Evolutionary conservation across 2,797 vertebrate genomes (phyloP).

Genomic region (Catamblyrhynchus diadema): DNA sequence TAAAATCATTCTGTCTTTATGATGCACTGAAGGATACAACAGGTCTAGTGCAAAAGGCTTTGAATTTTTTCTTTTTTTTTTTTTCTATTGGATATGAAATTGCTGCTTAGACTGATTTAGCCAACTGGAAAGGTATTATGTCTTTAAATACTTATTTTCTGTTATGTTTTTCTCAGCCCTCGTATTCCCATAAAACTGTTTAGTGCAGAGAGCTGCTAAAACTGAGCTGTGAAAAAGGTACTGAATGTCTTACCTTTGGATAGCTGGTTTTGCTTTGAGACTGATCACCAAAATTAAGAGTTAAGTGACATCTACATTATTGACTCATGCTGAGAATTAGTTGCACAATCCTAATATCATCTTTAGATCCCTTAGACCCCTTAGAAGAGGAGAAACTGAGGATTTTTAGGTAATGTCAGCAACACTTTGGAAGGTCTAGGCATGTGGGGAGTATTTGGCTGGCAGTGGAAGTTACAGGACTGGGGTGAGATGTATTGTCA

Average conservation of each 20-base stretch:
- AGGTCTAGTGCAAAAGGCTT: constrained; percentile 14
- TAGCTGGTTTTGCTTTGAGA: not conserved
- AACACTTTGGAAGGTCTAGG: not conserved
- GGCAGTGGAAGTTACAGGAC: not conserved
- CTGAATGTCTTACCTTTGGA: not conserved
- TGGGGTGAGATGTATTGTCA: not conserved
- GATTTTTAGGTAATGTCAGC: not conserved
- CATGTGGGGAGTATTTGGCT: not conserved
- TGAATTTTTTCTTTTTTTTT: not conserved
- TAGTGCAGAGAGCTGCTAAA: not conserved
- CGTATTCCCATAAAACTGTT: not conserved
- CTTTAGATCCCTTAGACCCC: not conserved
- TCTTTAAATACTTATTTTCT: constrained; percentile 19
- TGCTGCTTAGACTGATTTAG: not conserved
- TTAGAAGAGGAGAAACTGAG: not conserved
- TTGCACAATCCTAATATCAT: not conserved
- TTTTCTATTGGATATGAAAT: not conserved
- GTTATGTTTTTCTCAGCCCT: not conserved
- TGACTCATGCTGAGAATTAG: not conserved
- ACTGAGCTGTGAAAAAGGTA: not conserved
- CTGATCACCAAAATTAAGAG: not conserved
- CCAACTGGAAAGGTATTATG: not conserved
- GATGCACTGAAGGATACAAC: not conserved
- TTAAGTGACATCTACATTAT: not conserved
- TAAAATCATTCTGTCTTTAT: constrained; percentile 40